Conservation (phyloP, 2,113 vertebrate species). For the Lates calcarifer region DNA sequence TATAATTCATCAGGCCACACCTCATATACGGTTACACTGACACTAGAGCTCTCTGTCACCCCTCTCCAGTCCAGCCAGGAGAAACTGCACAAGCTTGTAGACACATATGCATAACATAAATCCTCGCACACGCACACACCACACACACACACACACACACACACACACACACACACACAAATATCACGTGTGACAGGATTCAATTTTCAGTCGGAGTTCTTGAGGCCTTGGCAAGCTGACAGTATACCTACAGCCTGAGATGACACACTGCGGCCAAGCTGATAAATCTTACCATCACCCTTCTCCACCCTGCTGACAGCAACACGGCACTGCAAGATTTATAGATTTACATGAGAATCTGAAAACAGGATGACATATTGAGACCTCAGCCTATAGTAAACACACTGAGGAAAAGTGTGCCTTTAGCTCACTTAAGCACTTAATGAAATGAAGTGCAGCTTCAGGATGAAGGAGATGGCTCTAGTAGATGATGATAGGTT, state of each 20-base stretch:
- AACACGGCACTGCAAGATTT: slow-evolving; percentile 30
- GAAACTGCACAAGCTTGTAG: slow-evolving; percentile 7
- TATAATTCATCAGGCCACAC: slow-evolving; percentile 71
- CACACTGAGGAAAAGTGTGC: background rate
- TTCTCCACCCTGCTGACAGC: slow-evolving; percentile 44
- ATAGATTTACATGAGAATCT: slow-evolving; percentile 52
- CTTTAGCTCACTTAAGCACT: slow-evolving; percentile 44
- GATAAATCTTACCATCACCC: slow-evolving; percentile 71
- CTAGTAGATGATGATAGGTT: background rate
- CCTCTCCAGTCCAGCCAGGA: slow-evolving; percentile 12
- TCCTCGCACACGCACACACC: background rate
- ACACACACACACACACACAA: slow-evolving; percentile 7
- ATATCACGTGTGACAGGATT: slow-evolving; percentile 15
- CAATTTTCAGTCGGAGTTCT: slow-evolving; percentile 35
- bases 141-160: too few species aligned
- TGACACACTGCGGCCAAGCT: slow-evolving; percentile 50
- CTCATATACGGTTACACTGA: slow-evolving; percentile 56
- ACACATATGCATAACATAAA: slow-evolving; percentile 30
- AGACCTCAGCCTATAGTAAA: slow-evolving; percentile 45
- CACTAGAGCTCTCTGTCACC: slow-evolving; percentile 17
- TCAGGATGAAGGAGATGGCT: background rate
- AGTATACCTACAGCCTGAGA: slow-evolving; percentile 40
- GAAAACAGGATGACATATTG: slow-evolving; percentile 49
- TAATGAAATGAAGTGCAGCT: slow-evolving; percentile 49
- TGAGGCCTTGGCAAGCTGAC: slow-evolving; percentile 51